Evolutionary conservation across 2,113 vertebrate species (phyloP).

Genomic region (Pteronura brasiliensis): DNA sequence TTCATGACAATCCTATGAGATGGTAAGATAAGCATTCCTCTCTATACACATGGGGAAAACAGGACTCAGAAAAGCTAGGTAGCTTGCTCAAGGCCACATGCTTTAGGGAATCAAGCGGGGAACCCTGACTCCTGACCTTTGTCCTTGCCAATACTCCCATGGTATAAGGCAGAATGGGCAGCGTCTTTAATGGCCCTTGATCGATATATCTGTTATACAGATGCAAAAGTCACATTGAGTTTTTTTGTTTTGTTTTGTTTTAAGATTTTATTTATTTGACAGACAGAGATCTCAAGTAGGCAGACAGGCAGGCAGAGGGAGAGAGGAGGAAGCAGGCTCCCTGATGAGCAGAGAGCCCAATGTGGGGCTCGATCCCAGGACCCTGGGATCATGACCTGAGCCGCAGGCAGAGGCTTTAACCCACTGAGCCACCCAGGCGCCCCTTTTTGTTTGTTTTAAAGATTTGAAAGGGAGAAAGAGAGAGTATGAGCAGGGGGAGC

Average conservation of each 20-base stretch:
- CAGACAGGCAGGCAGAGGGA: too few species aligned
- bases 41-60: neutral
- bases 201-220: neutral
- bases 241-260: too few species aligned
- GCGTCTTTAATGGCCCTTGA: rapidly evolving
- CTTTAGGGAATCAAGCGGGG: neutral
- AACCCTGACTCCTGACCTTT: neutral
- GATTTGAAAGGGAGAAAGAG: neutral
- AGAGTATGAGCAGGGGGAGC: neutral
- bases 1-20: neutral
- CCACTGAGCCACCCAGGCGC: too few species aligned
- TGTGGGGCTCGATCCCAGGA: too few species aligned
- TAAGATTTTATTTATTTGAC: too few species aligned
- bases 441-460: neutral
- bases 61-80: neutral
- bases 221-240: neutral
- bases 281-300: too few species aligned
- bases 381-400: too few species aligned
- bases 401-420: too few species aligned
- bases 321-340: too few species aligned
- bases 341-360: too few species aligned
- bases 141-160: neutral
- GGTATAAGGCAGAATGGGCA: neutral
- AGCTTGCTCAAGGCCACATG: neutral
- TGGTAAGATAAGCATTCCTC: neutral